Evolutionary conservation across 2,888 invertebrate species (phyloP).

Genomic region (Catocala fraxini): DNA sequence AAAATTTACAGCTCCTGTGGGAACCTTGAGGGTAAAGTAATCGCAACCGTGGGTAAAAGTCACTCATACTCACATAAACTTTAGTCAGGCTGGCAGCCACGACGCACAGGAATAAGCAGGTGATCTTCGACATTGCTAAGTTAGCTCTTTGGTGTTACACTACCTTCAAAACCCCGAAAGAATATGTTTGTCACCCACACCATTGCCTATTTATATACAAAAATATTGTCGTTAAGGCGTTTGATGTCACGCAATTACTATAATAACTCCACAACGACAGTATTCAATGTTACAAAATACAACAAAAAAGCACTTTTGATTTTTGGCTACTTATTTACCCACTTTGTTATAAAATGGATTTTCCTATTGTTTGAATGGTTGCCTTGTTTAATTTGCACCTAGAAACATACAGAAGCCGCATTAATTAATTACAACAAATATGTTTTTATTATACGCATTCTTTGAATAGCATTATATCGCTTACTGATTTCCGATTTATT

Average conservation of each 20-base stretch:
- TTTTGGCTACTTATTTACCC: constrained; percentile 20
- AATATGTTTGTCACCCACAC: constrained; percentile 26
- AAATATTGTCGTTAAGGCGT: constrained; percentile 35
- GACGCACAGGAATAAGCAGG: constrained; percentile 33
- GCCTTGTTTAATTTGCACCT: too few relatives aligned
- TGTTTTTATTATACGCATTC: too few relatives aligned
- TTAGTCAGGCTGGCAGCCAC: constrained; percentile 41
- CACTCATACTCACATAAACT: constrained; percentile 39
- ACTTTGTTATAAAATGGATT: constrained; percentile 19
- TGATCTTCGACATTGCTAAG: constrained; percentile 38
- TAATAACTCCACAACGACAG: constrained; percentile 42
- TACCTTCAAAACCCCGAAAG: constrained; percentile 24
- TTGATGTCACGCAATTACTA: constrained; percentile 41
- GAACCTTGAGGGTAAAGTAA: too few relatives aligned
- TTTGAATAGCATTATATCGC: too few relatives aligned
- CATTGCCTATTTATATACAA: constrained; percentile 36
- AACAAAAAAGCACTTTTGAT: constrained; percentile 38
- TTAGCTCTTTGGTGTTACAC: constrained; percentile 14
- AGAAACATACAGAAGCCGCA: too few relatives aligned
- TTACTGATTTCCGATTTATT: too few relatives aligned
- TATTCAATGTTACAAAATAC: constrained; percentile 33
- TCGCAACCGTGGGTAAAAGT: too few relatives aligned
- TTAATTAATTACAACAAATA: too few relatives aligned
- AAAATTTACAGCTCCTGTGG: too few relatives aligned
- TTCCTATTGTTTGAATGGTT: too few relatives aligned